phyloP scores from a whole-genome alignment of 2,888 invertebrate genomes.

The Chydorus sphaericus region DNA sequence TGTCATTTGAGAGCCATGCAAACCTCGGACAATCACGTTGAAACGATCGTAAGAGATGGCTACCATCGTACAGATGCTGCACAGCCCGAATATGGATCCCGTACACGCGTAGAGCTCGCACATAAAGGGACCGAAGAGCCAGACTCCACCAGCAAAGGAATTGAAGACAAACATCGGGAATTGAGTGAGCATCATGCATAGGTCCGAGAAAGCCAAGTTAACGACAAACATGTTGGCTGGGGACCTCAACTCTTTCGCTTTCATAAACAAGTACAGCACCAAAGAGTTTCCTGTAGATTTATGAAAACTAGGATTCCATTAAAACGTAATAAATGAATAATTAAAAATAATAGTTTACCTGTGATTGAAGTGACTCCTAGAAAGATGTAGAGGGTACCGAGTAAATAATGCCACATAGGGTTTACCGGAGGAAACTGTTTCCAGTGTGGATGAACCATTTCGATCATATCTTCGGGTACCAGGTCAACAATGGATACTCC shows the following conservation, averaged over 20 bases:
- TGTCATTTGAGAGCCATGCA: conserved; percentile 11
- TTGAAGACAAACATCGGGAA: conserved; percentile 27
- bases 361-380: conserved; percentile 6
- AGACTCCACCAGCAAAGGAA: conserved; percentile 27
- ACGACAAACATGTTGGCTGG: conserved; percentile 82
- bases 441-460: conserved; percentile 23
- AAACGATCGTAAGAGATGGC: conserved; percentile 31
- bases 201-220: conserved; percentile 81
- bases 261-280: conserved; percentile 54
- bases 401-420: conserved; percentile 20
- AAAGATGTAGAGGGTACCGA: conserved; percentile 1
- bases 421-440: conserved; percentile 22
- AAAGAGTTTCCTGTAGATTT: conserved; percentile 50
- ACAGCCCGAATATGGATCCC: conserved; percentile 30
- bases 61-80: conserved; percentile 31
- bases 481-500: conserved; percentile 8
- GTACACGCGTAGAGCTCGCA: conserved; percentile 30
- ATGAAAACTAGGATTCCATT: background rate
- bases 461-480: conserved; percentile 22
- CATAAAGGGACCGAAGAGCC: conserved; percentile 24
- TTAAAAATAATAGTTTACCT: background rate
- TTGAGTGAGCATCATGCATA: conserved; percentile 62
- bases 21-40: conserved; percentile 30
- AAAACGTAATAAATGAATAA: background rate
- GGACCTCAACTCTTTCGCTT: conserved; percentile 60